Conservation (phyloP, 2,797 vertebrate species). For the Strix occidentalis region DNA sequence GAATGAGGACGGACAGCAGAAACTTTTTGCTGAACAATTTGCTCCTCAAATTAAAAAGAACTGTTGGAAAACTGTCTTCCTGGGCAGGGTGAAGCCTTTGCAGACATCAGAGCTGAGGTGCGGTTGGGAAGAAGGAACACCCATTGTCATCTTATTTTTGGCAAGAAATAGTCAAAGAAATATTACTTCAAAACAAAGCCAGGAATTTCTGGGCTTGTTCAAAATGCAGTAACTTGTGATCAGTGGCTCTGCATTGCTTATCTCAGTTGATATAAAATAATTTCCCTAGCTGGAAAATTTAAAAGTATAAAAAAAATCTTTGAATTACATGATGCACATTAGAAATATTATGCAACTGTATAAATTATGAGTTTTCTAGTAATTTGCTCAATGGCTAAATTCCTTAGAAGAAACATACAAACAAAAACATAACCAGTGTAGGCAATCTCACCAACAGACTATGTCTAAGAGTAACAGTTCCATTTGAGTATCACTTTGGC, state of each 20-base stretch:
- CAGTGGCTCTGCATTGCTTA: neutral
- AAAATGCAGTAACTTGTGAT: neutral
- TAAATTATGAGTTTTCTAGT: conserved; percentile 11
- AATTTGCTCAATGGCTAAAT: conserved; percentile 9
- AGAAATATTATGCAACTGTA: neutral
- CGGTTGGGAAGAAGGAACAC: neutral
- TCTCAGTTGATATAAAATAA: neutral
- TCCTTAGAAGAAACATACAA: neutral
- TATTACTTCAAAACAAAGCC: neutral
- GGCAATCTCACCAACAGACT: neutral
- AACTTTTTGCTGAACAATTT: neutral
- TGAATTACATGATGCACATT: neutral
- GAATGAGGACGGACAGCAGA: neutral
- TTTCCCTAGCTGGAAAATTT: neutral
- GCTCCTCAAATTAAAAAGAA: neutral
- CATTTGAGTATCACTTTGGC: neutral
- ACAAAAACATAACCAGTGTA: neutral
- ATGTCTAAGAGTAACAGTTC: neutral
- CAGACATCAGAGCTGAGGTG: neutral
- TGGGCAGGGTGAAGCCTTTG: neutral
- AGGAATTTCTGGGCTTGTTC: neutral
- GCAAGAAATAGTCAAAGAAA: neutral
- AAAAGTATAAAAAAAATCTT: neutral
- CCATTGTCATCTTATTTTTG: neutral
- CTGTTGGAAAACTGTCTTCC: neutral